Conservation (phyloP, 2,888 invertebrate genomes). For the Suillia variegata region DNA sequence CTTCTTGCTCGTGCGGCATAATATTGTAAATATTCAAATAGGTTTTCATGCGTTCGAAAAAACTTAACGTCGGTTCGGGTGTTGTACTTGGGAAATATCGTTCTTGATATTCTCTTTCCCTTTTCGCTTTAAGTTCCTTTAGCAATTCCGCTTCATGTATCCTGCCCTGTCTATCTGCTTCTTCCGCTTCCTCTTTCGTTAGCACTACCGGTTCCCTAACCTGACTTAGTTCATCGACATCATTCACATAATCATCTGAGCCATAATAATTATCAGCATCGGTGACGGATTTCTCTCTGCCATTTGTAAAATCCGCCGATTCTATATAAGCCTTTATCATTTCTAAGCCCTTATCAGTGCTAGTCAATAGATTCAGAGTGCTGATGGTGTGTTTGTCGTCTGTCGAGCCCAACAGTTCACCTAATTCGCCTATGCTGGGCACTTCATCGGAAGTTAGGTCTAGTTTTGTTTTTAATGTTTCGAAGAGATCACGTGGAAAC, state of each 20-base stretch:
- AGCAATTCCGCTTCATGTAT: too few species aligned
- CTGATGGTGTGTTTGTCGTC: conserved; percentile 45
- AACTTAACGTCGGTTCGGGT: conserved; percentile 23
- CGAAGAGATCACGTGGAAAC: conserved; percentile 48
- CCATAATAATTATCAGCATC: conserved; percentile 3
- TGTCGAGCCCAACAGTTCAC: conserved; percentile 48
- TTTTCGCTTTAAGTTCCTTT: too few species aligned
- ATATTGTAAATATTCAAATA: conserved; percentile 43
- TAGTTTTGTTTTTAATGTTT: conserved; percentile 46
- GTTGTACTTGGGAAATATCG: conserved; percentile 4
- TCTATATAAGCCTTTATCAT: conserved; percentile 49
- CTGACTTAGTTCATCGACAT: conserved; percentile 25
- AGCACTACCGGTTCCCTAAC: conserved; percentile 15
- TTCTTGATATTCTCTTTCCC: too few species aligned
- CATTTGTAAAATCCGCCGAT: conserved; percentile 41
- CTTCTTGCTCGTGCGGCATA: conserved; percentile 30
- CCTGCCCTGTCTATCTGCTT: too few species aligned
- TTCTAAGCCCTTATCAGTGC: conserved; percentile 46
- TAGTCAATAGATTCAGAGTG: conserved; percentile 43
- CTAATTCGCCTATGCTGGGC: conserved; percentile 47
- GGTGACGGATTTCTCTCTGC: neutral
- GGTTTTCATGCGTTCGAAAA: conserved; percentile 38
- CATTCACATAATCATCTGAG: conserved; percentile 25
- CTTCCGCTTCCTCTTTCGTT: neutral
- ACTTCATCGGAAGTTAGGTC: conserved; percentile 45